Conservation (phyloP, 2,888 invertebrate species). For the Halictus ligatus region DNA sequence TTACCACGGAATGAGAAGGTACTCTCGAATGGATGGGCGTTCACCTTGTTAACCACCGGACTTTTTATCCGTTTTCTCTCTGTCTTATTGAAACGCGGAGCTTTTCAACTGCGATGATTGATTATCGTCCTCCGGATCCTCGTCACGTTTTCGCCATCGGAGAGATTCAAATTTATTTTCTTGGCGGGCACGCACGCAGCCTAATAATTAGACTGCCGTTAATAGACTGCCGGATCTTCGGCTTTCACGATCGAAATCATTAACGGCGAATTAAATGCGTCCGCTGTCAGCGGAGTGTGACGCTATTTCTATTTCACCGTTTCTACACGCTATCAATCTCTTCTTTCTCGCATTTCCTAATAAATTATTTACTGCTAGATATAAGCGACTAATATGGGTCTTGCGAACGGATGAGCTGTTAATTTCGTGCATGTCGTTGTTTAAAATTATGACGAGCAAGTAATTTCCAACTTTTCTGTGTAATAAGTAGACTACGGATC, state of each 20-base stretch:
- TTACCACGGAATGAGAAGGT: slow-evolving; percentile 42
- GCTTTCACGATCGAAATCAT: not conserved
- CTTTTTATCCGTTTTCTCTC: slow-evolving; percentile 13
- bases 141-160: slow-evolving; percentile 5
- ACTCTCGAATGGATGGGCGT: slow-evolving; percentile 35
- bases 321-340: not conserved
- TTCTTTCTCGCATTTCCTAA: not conserved
- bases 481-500: not conserved
- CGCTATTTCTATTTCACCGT: not conserved
- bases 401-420: not conserved
- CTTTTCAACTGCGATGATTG: slow-evolving; percentile 20
- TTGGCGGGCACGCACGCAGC: not conserved
- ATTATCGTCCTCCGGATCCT: slow-evolving; percentile 14
- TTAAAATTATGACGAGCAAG: not conserved
- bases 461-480: not conserved
- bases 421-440: not conserved
- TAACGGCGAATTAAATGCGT: not conserved
- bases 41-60: slow-evolving; percentile 41
- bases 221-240: not conserved
- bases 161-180: slow-evolving; percentile 15
- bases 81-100: not conserved
- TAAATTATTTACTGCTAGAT: too few species aligned
- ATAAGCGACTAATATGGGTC: too few species aligned
- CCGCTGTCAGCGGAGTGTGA: not conserved
- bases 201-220: slow-evolving; percentile 11